A percentile compares a stretch with the other conserved stretches of the same genome.
Conservation (phyloP, 2,797 vertebrate genomes). For the Enteromius viviparus region DNA sequence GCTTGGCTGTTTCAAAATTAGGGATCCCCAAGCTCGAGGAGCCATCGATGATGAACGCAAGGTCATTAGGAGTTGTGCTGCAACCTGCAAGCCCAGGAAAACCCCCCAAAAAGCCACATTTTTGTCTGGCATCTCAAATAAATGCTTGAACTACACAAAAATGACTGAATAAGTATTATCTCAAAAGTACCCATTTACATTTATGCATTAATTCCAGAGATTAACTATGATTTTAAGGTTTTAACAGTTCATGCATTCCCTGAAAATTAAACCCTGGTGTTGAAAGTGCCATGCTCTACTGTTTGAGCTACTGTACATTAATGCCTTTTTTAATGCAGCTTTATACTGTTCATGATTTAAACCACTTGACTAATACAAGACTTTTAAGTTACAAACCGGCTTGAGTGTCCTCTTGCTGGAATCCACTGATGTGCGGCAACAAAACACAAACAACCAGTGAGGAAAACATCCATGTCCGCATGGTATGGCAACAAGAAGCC, state of each 20-base stretch:
- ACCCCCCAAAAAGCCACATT: too few relatives aligned
- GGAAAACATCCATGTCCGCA: constrained; percentile 54
- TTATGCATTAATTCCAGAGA: not conserved
- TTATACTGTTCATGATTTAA: not conserved
- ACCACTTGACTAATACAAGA: not conserved
- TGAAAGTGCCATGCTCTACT: not conserved
- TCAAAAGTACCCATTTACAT: not conserved
- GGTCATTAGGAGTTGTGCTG: constrained; percentile 70
- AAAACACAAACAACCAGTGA: constrained; percentile 46
- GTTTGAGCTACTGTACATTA: not conserved
- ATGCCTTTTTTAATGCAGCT: not conserved
- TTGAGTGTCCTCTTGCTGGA: constrained; percentile 54
- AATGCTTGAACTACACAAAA: not conserved
- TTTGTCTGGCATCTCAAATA: not conserved
- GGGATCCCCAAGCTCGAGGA: constrained; percentile 69
- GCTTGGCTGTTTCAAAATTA: constrained; percentile 71
- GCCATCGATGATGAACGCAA: constrained; percentile 74
- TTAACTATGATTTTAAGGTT: not conserved
- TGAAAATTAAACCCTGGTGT: not conserved
- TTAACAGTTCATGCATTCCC: not conserved
- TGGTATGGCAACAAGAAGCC: constrained; percentile 37
- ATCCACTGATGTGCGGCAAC: constrained; percentile 41
- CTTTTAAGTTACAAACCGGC: constrained; percentile 56
- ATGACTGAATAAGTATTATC: not conserved
- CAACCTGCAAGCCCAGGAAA: constrained; percentile 65